Percentiles rank a stretch among this genome's conserved stretches.
Conservation (phyloP, 2,888 invertebrate genomes). For the Mylabris sibirica region DNA sequence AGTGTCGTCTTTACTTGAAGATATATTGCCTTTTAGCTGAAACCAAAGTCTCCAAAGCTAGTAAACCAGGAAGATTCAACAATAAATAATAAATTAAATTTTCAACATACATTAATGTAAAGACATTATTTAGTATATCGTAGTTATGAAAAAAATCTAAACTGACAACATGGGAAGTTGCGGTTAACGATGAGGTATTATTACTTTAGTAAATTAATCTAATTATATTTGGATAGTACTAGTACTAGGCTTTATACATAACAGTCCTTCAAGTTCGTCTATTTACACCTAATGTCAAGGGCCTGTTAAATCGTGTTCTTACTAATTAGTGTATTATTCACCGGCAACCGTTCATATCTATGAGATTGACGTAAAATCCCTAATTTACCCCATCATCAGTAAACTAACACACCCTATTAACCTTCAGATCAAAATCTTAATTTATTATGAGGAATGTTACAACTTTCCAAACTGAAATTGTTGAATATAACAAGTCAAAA, state of each 20-base stretch:
- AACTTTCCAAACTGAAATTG: neutral
- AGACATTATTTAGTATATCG: neutral
- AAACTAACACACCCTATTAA: conserved; percentile 23
- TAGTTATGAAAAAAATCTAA: no score
- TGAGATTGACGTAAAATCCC: conserved; percentile 23
- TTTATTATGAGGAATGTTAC: conserved; percentile 3
- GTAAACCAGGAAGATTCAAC: conserved; percentile 10
- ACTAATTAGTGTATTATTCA: conserved; percentile 32
- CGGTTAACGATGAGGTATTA: conserved; percentile 47
- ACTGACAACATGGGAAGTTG: neutral
- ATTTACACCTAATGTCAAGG: conserved; percentile 36
- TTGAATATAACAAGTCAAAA: neutral
- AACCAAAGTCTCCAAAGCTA: conserved; percentile 36
- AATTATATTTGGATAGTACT: conserved; percentile 56
- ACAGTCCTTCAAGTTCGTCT: conserved; percentile 29
- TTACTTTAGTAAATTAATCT: conserved; percentile 58
- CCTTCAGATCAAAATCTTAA: conserved; percentile 27
- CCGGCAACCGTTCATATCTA: conserved; percentile 30
- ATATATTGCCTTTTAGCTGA: conserved; percentile 47
- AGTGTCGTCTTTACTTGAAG: conserved; percentile 51
- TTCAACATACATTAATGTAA: neutral
- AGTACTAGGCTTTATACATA: conserved; percentile 14
- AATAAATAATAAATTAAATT: conserved; percentile 21
- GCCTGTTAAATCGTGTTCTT: conserved; percentile 24
- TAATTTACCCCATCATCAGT: conserved; percentile 25